phyloP scores from a whole-genome alignment of 1,140 invertebrate genomes.

The Glossosoma conforme region DNA sequence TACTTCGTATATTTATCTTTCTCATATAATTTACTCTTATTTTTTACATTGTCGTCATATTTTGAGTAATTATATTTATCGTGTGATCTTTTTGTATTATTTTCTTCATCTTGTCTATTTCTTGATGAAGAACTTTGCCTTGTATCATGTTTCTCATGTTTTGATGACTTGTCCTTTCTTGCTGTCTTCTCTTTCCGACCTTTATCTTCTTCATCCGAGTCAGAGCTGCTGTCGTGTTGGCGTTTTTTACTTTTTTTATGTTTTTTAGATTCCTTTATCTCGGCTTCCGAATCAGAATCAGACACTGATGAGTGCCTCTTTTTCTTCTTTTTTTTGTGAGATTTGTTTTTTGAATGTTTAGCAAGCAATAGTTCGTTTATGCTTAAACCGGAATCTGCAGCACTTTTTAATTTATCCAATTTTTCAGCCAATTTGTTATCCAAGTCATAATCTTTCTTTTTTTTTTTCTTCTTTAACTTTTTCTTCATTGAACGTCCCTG shows the following conservation, averaged over 20 bases:
- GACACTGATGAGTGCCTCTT: conserved; percentile 41
- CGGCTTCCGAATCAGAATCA: conserved; percentile 48
- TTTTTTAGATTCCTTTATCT: conserved; percentile 45
- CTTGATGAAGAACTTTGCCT: conserved; percentile 16
- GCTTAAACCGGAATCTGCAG: conserved; percentile 39
- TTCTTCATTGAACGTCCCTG: no score
- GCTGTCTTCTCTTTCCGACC: conserved; percentile 34
- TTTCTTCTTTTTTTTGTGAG: conserved; percentile 37
- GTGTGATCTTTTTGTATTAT: conserved; percentile 17
- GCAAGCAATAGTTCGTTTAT: conserved; percentile 17
- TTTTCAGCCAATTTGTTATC: conserved; percentile 53
- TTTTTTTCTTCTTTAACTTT: conserved; percentile 53
- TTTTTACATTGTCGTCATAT: no score
- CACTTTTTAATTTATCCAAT: conserved; percentile 47
- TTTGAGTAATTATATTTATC: no score
- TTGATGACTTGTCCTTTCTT: conserved; percentile 33
- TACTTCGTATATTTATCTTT: no score
- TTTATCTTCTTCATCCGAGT: conserved; percentile 33
- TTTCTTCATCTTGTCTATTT: no score
- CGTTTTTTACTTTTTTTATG: conserved; percentile 35
- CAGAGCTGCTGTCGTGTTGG: conserved; percentile 23
- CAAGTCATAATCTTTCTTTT: conserved; percentile 48
- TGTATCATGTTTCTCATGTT: conserved; percentile 14
- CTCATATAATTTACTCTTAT: no score
- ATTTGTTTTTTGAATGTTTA: conserved; percentile 6